Percentiles rank a stretch among this genome's conserved stretches.
Evolutionary conservation across 2,888 invertebrate genomes (phyloP).

Genomic region (Nudaria mundana): DNA sequence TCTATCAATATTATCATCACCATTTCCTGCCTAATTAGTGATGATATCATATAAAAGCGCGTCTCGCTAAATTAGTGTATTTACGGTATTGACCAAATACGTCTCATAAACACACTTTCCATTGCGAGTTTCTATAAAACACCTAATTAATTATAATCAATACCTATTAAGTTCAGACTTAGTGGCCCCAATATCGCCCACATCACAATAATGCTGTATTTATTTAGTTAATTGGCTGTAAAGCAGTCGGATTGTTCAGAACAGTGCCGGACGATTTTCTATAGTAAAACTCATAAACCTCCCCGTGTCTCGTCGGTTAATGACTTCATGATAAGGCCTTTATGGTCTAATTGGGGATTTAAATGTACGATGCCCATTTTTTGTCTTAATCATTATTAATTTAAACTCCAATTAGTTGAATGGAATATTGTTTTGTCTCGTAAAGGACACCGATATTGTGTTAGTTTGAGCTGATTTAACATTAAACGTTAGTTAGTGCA

Average conservation of each 20-base stretch:
- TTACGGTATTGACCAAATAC: neutral
- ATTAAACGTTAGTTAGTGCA: too few relatives aligned
- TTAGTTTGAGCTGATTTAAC: constrained; percentile 9
- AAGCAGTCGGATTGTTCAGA: constrained; percentile 69
- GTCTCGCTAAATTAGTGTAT: neutral
- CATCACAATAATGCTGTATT: constrained; percentile 58
- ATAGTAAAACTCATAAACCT: constrained; percentile 78
- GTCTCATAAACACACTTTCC: neutral
- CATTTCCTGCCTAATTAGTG: neutral
- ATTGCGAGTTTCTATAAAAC: neutral
- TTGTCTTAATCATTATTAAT: constrained; percentile 67
- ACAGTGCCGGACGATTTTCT: constrained; percentile 72
- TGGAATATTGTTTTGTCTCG: constrained; percentile 24
- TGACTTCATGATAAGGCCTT: constrained; percentile 71
- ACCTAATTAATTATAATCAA: constrained; percentile 3
- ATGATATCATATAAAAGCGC: too few relatives aligned
- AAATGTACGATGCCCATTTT: constrained; percentile 54
- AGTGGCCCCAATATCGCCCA: constrained; percentile 44
- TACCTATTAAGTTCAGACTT: constrained; percentile 18
- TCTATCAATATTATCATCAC: too few relatives aligned
- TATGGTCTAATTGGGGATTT: constrained; percentile 71
- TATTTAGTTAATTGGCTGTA: constrained; percentile 77
- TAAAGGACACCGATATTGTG: constrained; percentile 15
- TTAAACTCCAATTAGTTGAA: constrained; percentile 67
- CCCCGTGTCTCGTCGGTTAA: constrained; percentile 71